Evolutionary conservation across 2,113 vertebrate genomes (phyloP).

Genomic region (Apeltes quadracus): DNA sequence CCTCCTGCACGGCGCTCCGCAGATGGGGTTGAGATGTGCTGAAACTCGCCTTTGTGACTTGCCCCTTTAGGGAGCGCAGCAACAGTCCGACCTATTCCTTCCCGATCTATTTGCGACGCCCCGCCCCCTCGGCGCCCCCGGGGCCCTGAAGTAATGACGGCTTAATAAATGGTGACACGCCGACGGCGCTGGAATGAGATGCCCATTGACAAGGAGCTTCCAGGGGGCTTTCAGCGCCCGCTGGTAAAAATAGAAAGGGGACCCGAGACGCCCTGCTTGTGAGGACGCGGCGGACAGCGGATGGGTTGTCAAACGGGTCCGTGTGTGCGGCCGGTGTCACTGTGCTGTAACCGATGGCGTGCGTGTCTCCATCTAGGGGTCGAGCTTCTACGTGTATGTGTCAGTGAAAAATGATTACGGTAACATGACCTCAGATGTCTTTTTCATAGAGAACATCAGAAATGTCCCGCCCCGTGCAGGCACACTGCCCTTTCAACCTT

Average conservation of each 20-base stretch:
- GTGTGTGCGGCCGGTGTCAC: conserved; percentile 61
- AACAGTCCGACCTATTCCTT: conserved; percentile 67
- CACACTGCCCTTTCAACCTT: conserved; percentile 46
- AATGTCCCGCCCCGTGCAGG: conserved; percentile 57
- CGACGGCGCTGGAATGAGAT: conserved; percentile 69
- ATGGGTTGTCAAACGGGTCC: conserved; percentile 55
- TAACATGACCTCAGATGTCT: conserved; percentile 50
- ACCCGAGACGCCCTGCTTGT: conserved; percentile 70
- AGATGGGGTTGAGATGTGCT: conserved; percentile 59
- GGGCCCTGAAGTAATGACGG: conserved; percentile 77
- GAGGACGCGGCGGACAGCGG: conserved; percentile 53
- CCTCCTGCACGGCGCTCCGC: conserved; percentile 46
- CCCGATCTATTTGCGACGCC: conserved; percentile 69
- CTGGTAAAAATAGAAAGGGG: conserved; percentile 78
- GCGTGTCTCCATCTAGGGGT: conserved; percentile 64
- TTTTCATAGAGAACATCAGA: conserved; percentile 66
- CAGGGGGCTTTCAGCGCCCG: conserved; percentile 78
- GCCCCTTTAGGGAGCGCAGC: conserved; percentile 72
- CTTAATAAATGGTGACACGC: conserved; percentile 81
- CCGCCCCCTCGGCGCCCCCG: conserved; percentile 8
- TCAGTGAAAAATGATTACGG: conserved; percentile 68
- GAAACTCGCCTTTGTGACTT: conserved; percentile 50
- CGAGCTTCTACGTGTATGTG: conserved; percentile 50
- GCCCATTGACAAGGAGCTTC: conserved; percentile 77
- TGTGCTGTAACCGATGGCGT: conserved; percentile 68